Percentiles rank a stretch among this genome's conserved stretches.
These are phyloP conservation scores for Dicyrtomina minuta DNA, from an alignment of 2,888 invertebrate genomes.

Conservation along the genomic window DNA sequence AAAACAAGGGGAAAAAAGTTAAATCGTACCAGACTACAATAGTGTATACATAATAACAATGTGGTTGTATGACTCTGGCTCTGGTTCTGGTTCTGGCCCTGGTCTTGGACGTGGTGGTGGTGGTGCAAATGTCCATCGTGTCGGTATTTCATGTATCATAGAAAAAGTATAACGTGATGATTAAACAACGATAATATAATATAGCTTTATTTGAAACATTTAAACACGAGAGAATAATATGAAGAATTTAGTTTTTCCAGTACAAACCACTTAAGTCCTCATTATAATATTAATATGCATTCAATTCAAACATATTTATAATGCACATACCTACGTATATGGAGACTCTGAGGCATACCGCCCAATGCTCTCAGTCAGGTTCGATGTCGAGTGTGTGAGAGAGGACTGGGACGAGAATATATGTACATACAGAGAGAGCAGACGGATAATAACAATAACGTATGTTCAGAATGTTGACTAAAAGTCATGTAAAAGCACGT, in stretches of 20 bases:
- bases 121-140: not conserved
- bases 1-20: not conserved
- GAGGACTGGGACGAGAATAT: not conserved
- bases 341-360: not conserved
- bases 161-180: not conserved
- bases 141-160: not conserved
- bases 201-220: not conserved
- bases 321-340: not conserved
- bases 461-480: constrained; percentile 16
- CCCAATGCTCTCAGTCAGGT: not conserved
- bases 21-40: not conserved
- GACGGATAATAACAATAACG: not conserved
- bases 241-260: constrained; percentile 1
- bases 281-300: constrained; percentile 23
- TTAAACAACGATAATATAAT: not conserved
- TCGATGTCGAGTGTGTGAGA: not conserved
- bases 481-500: constrained; percentile 32
- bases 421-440: constrained; percentile 5
- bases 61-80: too few relatives aligned
- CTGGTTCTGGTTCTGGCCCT: not conserved
- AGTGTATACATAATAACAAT: not conserved
- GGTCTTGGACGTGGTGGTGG: not conserved
- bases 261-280: constrained; percentile 25
- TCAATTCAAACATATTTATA: not conserved
- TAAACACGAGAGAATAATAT: constrained; percentile 6